Base-by-base conservation (phyloP, 2,888 invertebrate genomes). In the Agapetus fuscipes region DNA sequence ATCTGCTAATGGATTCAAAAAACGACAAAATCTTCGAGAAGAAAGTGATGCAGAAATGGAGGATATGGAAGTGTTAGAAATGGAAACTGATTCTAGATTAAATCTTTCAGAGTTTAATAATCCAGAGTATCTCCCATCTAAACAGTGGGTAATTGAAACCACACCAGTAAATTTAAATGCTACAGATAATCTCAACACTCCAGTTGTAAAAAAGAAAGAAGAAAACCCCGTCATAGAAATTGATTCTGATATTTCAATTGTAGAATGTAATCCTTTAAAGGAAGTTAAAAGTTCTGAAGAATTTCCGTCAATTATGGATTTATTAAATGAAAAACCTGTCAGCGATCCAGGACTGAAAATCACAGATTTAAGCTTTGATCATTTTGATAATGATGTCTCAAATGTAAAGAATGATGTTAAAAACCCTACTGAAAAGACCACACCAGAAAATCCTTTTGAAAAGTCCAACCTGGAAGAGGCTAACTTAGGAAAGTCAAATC, bases 281-380 rank as follows among this genome's bases (percentile, higher is more conserved):
- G n/a, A n/a, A n/a, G n/a, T n/a, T n/a, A n/a, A n/a, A n/a, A n/a
- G n/a, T n/a, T n/a, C n/a, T n/a, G 64, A 66, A 48, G 59, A 60
- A 28, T 69, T 66, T 48, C 68, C 68, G 32, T 68, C 68, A n/a
- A 68, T 69, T 43, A 62, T 68, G 62, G 68, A 69, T 39, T 66
- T 68, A 42, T 54, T 68, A n/a, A 67, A 59, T 54, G 60, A 60
- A 28, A 57, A 29, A 51, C 52, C 41, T 43, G 28, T 41, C 49
- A 26, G 20, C 12, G 32, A 39, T 17, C 15, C 53, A 50, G 33
- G 37, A 34, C n/a, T n/a, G n/a, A n/a, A n/a, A n/a, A n/a, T n/a
- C n/a, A n/a, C n/a, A n/a, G n/a, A n/a, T n/a, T n/a, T n/a, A n/a
- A n/a, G n/a, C n/a, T n/a, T n/a, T n/a, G n/a, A n/a, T n/a, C n/a